Conservation (phyloP, 2,113 vertebrate species). For the Excalfactoria chinensis region DNA sequence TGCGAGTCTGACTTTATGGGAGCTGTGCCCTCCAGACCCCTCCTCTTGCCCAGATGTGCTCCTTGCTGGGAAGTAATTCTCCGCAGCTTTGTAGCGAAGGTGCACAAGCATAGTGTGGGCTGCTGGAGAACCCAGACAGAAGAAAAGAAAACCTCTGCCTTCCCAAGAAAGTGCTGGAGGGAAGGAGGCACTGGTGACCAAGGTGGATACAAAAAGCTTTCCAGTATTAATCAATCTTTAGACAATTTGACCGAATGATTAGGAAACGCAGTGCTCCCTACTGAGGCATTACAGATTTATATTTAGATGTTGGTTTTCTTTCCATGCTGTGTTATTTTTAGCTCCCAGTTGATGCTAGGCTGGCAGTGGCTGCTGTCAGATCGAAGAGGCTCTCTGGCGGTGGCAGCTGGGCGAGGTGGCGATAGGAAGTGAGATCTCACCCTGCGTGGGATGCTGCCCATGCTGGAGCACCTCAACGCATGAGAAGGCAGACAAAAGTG, state of each 20-base stretch:
- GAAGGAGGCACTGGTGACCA: background rate
- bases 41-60: accelerated
- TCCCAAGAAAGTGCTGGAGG: background rate
- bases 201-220: slow-evolving; percentile 41
- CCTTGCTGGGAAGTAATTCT: background rate
- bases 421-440: background rate
- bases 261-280: slow-evolving; percentile 60
- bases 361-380: background rate
- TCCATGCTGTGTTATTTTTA: slow-evolving; percentile 5
- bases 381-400: background rate
- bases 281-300: slow-evolving; percentile 50
- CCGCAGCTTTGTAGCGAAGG: background rate
- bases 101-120: background rate
- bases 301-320: slow-evolving; percentile 49
- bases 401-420: background rate
- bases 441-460: background rate
- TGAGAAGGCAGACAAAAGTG: accelerated
- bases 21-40: background rate
- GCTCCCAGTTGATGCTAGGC: background rate
- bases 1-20: background rate
- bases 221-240: slow-evolving; percentile 59
- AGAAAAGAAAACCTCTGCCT: background rate
- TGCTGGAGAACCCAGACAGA: background rate
- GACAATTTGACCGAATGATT: slow-evolving; percentile 28
- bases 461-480: background rate